A percentile compares a stretch with the other conserved stretches of the same genome.
Conservation (phyloP, 1,140 invertebrate species). For the Anoplolepis gracilipes region DNA sequence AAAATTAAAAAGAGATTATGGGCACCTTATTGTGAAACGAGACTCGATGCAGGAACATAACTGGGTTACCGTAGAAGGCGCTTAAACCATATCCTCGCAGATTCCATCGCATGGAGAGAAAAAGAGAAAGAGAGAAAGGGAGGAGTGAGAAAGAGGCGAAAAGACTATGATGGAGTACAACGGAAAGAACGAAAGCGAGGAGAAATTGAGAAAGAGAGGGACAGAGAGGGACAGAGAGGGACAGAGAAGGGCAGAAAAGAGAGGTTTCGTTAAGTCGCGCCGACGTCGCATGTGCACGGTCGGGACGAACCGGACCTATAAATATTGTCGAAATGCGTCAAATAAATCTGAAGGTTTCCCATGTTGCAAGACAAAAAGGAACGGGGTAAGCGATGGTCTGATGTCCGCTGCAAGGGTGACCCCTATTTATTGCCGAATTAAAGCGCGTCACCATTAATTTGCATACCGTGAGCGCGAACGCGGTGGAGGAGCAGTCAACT, state of each 20-base stretch:
- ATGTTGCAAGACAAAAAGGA: slow-evolving; percentile 83
- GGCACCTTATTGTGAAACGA: slow-evolving; percentile 18
- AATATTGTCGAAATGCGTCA: slow-evolving; percentile 85
- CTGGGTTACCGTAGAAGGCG: slow-evolving; percentile 60
- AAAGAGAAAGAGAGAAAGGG: slow-evolving; percentile 1
- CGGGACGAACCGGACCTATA: slow-evolving; percentile 83
- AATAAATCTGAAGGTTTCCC: slow-evolving; percentile 86
- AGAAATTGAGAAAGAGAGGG: slow-evolving; percentile 43
- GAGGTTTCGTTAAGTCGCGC: slow-evolving; percentile 73
- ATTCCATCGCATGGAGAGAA: slow-evolving; percentile 20
- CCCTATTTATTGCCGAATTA: slow-evolving; percentile 87
- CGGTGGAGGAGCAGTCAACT: slow-evolving; percentile 60
- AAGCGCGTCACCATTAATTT: slow-evolving; percentile 86
- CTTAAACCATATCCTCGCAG: slow-evolving; percentile 52
- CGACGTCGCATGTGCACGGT: slow-evolving; percentile 72
- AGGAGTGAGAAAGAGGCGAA: slow-evolving; percentile 21
- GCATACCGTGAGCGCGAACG: slow-evolving; percentile 77
- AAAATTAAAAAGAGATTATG: slow-evolving; percentile 49
- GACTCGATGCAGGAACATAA: slow-evolving; percentile 54
- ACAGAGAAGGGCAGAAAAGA: slow-evolving; percentile 60
- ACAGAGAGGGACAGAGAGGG: slow-evolving; percentile 59
- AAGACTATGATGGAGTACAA: slow-evolving; percentile 52
- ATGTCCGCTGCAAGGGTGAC: slow-evolving; percentile 82
- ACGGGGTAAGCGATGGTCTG: slow-evolving; percentile 82
- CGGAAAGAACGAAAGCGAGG: slow-evolving; percentile 38